These are phyloP conservation scores for Monopis laevigella DNA, from an alignment of 2,888 invertebrate species.

Conservation along the genomic window DNA sequence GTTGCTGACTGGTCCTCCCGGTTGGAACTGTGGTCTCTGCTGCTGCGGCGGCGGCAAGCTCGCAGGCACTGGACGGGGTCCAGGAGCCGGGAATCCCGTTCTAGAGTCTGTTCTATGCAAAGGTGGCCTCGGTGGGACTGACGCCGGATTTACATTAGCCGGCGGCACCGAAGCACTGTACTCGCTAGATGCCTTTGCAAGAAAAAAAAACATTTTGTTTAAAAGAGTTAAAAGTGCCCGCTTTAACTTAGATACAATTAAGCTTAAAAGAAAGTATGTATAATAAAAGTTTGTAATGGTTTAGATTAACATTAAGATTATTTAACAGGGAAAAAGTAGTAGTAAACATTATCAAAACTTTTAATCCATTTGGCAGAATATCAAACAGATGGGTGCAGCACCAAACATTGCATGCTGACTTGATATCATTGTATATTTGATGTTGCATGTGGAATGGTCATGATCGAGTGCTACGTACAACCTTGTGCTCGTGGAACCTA, in stretches of 20 bases:
- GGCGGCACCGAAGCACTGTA: conserved; percentile 27
- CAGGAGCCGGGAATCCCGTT: conserved; percentile 34
- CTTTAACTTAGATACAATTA: too few relatives aligned
- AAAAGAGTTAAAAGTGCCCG: background rate
- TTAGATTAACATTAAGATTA: conserved; percentile 8
- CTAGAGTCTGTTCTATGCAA: conserved; percentile 49
- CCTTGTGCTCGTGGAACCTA: too few relatives aligned
- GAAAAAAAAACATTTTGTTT: conserved; percentile 19
- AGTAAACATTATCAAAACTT: conserved; percentile 18
- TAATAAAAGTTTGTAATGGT: conserved; percentile 1
- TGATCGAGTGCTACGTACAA: too few relatives aligned
- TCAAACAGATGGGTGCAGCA: conserved; percentile 3
- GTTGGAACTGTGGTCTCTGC: conserved; percentile 50
- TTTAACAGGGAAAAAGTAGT: conserved; percentile 2
- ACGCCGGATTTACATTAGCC: conserved; percentile 21
- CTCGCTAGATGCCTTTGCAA: conserved; percentile 34
- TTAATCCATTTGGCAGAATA: conserved; percentile 16
- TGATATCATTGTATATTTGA: conserved; percentile 10
- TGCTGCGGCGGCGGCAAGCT: conserved; percentile 28
- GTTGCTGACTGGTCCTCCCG: conserved; percentile 48
- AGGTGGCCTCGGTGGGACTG: conserved; percentile 41
- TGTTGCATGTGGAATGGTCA: conserved; percentile 7
- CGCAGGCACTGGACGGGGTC: conserved; percentile 35
- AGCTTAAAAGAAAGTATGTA: too few relatives aligned
- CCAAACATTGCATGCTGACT: conserved; percentile 5